These are phyloP conservation scores for Sebastolobus altivelis DNA, from an alignment of 2,797 vertebrate genomes.

Conservation along the genomic window DNA sequence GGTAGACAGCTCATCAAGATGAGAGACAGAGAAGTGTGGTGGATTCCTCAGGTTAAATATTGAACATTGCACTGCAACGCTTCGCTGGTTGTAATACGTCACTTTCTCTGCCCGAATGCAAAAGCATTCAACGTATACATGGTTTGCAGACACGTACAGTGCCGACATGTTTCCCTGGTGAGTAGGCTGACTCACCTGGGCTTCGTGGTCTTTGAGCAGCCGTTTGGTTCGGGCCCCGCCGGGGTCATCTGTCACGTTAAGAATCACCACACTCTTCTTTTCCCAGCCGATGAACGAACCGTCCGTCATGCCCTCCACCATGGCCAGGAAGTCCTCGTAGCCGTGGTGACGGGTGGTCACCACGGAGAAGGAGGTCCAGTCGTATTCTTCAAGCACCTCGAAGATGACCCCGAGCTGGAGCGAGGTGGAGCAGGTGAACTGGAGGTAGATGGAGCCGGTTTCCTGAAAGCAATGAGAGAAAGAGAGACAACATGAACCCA, in stretches of 20 bases:
- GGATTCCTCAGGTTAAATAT: neutral
- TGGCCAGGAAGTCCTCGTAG: slow-evolving; percentile 93
- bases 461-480: slow-evolving; percentile 80
- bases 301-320: slow-evolving; percentile 95
- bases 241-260: slow-evolving; percentile 90
- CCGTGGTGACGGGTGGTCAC: slow-evolving; percentile 94
- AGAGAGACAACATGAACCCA: neutral
- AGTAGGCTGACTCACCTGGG: slow-evolving; percentile 81
- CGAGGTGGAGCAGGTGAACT: slow-evolving; percentile 92
- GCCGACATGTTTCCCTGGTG: too few relatives aligned
- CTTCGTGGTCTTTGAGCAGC: slow-evolving; percentile 91
- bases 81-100: neutral
- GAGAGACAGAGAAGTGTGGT: neutral
- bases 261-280: slow-evolving; percentile 90
- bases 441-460: slow-evolving; percentile 94
- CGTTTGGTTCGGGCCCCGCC: slow-evolving; percentile 86
- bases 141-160: neutral
- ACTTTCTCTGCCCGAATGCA: too few relatives aligned
- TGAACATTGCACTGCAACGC: neutral
- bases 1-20: neutral
- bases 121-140: neutral
- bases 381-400: slow-evolving; percentile 96
- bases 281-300: slow-evolving; percentile 97
- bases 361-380: slow-evolving; percentile 95
- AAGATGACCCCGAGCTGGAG: slow-evolving; percentile 96